phyloP scores from a whole-genome alignment of 2,888 invertebrate genomes.

The Eristalinus aeneus region DNA sequence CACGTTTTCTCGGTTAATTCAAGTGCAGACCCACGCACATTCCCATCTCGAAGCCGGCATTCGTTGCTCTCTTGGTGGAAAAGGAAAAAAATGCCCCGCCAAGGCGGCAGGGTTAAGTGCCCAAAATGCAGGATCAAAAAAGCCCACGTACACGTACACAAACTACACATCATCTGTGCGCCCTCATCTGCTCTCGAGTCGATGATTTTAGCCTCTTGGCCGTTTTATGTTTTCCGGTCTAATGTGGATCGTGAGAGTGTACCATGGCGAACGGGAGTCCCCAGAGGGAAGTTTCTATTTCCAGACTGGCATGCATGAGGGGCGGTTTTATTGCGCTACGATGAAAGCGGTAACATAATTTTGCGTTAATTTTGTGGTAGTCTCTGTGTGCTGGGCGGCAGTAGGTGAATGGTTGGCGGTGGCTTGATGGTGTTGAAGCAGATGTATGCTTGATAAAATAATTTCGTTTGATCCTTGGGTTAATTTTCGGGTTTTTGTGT shows the following conservation, averaged over 20 bases:
- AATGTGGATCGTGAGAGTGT: conserved; percentile 30
- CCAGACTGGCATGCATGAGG: conserved; percentile 11
- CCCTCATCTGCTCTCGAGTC: conserved; percentile 46
- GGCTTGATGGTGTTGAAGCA: neutral
- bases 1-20: conserved; percentile 57
- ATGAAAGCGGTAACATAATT: conserved; percentile 48
- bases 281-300: conserved; percentile 40
- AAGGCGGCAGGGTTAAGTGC: conserved; percentile 28
- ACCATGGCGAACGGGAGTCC: conserved; percentile 34
- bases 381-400: neutral
- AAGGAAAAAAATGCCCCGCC: neutral
- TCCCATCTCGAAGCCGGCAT: neutral
- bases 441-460: conserved; percentile 41
- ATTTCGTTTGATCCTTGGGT: conserved; percentile 47
- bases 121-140: conserved; percentile 43
- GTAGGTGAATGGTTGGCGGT: neutral
- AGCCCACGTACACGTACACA: conserved; percentile 32
- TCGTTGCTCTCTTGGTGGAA: neutral
- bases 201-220: conserved; percentile 62
- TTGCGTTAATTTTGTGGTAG: conserved; percentile 61
- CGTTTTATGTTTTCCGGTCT: conserved; percentile 49
- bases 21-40: conserved; percentile 17
- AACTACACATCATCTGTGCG: conserved; percentile 37
- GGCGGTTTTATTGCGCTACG: conserved; percentile 43
- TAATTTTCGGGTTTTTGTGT: conserved; percentile 26